These are phyloP conservation scores for Imbricaverruca yamaguchii DNA, from an alignment of 2,888 invertebrate species.

Conservation along the genomic window DNA sequence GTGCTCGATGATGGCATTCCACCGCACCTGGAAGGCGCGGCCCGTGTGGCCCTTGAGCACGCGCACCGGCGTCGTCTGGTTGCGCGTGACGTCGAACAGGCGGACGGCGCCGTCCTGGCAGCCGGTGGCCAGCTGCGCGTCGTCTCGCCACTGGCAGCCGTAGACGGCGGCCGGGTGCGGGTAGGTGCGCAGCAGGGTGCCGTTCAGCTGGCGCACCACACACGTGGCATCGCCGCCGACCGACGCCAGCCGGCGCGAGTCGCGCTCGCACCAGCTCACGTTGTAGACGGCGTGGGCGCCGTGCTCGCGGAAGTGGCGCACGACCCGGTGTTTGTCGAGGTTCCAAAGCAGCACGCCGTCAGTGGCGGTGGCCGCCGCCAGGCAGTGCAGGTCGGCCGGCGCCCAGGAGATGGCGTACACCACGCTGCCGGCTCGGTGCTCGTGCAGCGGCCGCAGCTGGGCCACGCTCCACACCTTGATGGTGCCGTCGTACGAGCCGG, in stretches of 20 bases:
- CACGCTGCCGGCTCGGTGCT: conserved; percentile 41
- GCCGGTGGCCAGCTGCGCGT: conserved; percentile 43
- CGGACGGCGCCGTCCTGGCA: conserved; percentile 43
- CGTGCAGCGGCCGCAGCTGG: conserved; percentile 34
- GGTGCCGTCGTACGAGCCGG: conserved; percentile 45
- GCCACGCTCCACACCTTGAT: conserved; percentile 44
- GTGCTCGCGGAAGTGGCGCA: not conserved
- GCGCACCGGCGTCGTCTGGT: conserved; percentile 39
- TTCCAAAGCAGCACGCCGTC: conserved; percentile 43
- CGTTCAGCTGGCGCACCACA: conserved; percentile 42
- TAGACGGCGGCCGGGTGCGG: conserved; percentile 42
- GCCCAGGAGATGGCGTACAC: conserved; percentile 42
- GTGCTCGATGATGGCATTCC: conserved; percentile 43
- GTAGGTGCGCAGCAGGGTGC: conserved; percentile 40
- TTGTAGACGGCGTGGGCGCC: conserved; percentile 38
- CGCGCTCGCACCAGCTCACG: conserved; percentile 43
- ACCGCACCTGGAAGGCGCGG: conserved; percentile 44
- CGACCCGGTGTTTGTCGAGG: conserved; percentile 38
- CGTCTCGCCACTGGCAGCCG: conserved; percentile 45
- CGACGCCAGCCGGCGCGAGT: conserved; percentile 40
- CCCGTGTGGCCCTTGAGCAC: conserved; percentile 40
- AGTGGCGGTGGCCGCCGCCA: conserved; percentile 42
- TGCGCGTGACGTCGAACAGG: conserved; percentile 40
- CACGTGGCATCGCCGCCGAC: conserved; percentile 42
- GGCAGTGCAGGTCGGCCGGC: conserved; percentile 43